Evolutionary conservation across 2,797 vertebrate species (phyloP).

Genomic region (Apodemus agrarius): DNA sequence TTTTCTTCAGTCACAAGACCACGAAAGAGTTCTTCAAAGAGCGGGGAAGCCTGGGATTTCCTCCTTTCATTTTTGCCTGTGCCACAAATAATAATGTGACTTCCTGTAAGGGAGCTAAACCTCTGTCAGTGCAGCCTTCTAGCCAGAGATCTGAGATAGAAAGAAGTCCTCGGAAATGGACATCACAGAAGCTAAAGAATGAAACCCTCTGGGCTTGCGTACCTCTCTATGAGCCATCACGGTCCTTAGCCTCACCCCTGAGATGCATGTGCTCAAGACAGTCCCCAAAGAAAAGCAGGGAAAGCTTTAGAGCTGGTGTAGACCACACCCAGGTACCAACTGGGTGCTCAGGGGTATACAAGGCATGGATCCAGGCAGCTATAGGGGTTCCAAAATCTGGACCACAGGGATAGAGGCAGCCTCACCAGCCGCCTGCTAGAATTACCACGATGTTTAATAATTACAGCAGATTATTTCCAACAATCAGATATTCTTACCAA

Average conservation of each 20-base stretch:
- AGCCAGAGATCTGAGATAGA: background rate
- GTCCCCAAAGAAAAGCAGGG: background rate
- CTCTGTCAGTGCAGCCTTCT: background rate
- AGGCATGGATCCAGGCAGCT: background rate
- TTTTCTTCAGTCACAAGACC: background rate
- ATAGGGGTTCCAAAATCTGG: background rate
- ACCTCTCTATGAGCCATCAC: background rate
- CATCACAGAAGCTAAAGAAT: background rate
- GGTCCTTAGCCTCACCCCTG: background rate
- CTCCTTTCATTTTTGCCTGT: background rate
- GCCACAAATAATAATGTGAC: background rate
- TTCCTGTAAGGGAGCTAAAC: background rate
- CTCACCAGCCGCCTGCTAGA: background rate
- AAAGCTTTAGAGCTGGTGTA: background rate
- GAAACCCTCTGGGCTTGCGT: background rate
- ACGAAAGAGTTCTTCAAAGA: background rate
- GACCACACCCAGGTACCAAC: background rate
- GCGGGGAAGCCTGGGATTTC: background rate
- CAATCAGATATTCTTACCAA: background rate
- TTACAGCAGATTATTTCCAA: background rate
- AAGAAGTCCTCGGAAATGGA: background rate
- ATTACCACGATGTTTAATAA: background rate
- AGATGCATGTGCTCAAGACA: background rate
- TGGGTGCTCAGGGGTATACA: background rate
- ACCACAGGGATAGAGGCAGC: background rate